Percentiles rank a stretch among this genome's conserved stretches.
phyloP scores from a whole-genome alignment of 64 coral and sea anemone genomes.

The Acropora tenuis region DNA sequence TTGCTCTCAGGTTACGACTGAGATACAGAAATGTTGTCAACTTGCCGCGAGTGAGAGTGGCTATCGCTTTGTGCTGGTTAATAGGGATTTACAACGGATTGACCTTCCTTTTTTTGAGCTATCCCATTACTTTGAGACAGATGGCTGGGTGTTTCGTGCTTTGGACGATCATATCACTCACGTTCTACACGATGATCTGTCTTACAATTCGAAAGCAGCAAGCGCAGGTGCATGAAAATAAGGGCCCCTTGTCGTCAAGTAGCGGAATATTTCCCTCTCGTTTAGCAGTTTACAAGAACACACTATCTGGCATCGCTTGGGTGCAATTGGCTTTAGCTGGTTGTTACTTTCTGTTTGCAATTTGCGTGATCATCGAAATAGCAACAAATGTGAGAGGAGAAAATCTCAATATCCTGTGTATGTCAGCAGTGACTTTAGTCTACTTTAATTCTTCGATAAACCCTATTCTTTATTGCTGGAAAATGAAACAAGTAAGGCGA shows the following conservation, averaged over 20 bases:
- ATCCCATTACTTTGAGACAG: not conserved
- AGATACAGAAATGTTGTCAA: not conserved
- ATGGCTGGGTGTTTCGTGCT: not conserved
- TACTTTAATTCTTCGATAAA: conserved; percentile 23
- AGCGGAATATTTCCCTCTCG: not conserved
- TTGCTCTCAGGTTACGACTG: not conserved
- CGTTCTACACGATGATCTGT: not conserved
- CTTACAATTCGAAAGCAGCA: not conserved
- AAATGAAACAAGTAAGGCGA: not conserved
- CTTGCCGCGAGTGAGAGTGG: not conserved
- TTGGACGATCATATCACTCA: not conserved
- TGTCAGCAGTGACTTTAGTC: not conserved
- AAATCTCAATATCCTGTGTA: not conserved
- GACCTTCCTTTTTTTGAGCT: not conserved
- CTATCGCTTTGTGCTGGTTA: not conserved
- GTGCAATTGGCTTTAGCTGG: not conserved
- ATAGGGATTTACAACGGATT: not conserved
- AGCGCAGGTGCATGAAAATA: not conserved
- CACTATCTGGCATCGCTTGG: not conserved
- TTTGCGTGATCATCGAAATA: not conserved
- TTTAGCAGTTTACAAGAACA: not conserved
- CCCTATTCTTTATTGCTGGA: conserved; percentile 19
- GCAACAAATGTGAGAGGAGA: not conserved
- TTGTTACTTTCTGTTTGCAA: not conserved
- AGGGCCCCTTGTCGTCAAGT: not conserved